phyloP scores from a whole-genome alignment of 2,113 vertebrate species.

The Oxyura jamaicensis region DNA sequence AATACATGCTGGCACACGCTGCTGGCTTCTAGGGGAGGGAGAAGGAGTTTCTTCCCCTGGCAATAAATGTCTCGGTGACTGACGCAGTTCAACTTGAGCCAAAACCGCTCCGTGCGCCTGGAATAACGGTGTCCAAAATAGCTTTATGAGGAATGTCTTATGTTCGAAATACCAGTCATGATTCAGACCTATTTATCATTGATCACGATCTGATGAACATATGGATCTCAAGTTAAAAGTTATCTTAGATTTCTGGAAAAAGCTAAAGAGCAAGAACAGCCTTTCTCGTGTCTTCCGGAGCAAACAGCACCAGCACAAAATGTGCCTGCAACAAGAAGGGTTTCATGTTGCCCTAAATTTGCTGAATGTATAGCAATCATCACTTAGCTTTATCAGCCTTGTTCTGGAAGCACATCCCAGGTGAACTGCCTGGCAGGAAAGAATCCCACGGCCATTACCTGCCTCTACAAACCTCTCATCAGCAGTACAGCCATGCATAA shows the following conservation, averaged over 20 bases:
- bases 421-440: neutral
- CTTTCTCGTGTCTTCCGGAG: neutral
- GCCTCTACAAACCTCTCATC: neutral
- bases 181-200: neutral
- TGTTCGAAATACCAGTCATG: neutral
- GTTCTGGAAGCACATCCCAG: neutral
- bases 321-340: neutral
- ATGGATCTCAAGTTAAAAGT: neutral
- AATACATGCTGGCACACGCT: constrained; percentile 27
- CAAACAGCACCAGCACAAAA: neutral
- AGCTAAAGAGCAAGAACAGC: neutral
- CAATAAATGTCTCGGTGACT: constrained; percentile 4
- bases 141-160: neutral
- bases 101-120: neutral
- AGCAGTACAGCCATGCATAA: neutral
- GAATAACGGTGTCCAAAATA: neutral
- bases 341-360: neutral
- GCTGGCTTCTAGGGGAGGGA: neutral
- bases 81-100: constrained; percentile 36
- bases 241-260: neutral
- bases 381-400: neutral
- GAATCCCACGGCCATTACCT: neutral
- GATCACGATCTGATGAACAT: neutral
- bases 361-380: rapidly evolving
- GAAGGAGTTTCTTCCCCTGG: neutral